Evolutionary conservation across 37 sponge, comb jelly and placozoan species (phyloP).

Genomic region (Corticium candelabrum): DNA sequence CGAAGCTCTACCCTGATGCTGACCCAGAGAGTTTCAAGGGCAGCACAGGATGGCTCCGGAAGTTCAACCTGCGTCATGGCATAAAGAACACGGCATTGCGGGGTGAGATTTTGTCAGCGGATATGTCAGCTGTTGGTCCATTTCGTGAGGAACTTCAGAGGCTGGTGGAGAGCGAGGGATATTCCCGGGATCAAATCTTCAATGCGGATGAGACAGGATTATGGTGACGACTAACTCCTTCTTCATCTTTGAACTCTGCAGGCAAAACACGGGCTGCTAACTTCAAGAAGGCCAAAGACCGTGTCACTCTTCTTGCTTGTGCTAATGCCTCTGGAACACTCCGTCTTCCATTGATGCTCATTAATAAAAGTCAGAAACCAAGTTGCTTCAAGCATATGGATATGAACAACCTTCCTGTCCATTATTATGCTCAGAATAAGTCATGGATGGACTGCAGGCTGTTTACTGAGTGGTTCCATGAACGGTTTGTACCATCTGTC

Average conservation of each 20-base stretch:
- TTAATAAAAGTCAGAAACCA: conserved; percentile 22
- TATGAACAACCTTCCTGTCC: conserved; percentile 24
- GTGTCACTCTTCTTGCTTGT: conserved; percentile 7
- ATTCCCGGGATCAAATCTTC: conserved; percentile 32
- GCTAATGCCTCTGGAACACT: conserved; percentile 26
- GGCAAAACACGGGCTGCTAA: conserved; percentile 5
- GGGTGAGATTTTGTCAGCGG: conserved; percentile 31
- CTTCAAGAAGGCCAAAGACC: conserved; percentile 35
- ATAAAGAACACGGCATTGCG: conserved; percentile 12
- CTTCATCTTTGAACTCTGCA: conserved; percentile 19
- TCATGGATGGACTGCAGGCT: conserved; percentile 10
- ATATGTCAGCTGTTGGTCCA: conserved; percentile 22
- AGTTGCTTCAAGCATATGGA: conserved; percentile 39
- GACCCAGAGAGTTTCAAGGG: conserved; percentile 18
- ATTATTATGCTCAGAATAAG: conserved; percentile 20
- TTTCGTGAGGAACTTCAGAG: conserved; percentile 21
- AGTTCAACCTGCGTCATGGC: conserved; percentile 20
- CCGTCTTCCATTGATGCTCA: conserved; percentile 21
- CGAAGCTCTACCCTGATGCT: conserved; percentile 13
- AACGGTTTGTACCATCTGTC: conserved; percentile 22
- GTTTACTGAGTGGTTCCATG: conserved; percentile 19
- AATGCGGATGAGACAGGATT: conserved; percentile 36
- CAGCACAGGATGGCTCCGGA: conserved; percentile 26
- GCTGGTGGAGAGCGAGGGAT: conserved; percentile 22
- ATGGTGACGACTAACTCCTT: conserved; percentile 27